Conservation (phyloP, 2,113 vertebrate genomes). For the Lontra canadensis region DNA sequence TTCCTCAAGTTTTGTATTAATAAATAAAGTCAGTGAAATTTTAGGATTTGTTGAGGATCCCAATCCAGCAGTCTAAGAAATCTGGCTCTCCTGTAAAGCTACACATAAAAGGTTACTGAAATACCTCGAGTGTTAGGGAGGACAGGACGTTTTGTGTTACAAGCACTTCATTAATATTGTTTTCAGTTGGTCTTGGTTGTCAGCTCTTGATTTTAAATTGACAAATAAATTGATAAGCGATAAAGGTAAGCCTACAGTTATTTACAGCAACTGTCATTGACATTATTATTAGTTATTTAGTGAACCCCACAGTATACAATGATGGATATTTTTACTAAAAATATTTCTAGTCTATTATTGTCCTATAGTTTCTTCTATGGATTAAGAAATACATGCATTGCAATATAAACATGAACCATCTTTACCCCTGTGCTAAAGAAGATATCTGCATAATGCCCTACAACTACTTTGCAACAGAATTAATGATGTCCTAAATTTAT, state of each 20-base stretch:
- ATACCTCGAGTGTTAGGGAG: background rate
- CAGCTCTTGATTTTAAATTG: constrained; percentile 31
- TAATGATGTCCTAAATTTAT: background rate
- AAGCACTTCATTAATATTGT: background rate
- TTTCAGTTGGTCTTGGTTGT: background rate
- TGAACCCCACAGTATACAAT: background rate
- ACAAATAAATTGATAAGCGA: background rate
- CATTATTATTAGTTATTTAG: background rate
- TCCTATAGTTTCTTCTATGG: background rate
- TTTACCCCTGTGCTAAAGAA: background rate
- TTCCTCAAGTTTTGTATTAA: background rate
- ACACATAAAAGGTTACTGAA: background rate
- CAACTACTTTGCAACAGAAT: background rate
- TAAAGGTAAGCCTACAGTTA: background rate
- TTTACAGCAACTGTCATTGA: background rate
- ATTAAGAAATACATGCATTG: background rate
- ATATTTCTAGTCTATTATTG: background rate
- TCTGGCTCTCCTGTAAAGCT: background rate
- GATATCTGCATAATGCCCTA: background rate
- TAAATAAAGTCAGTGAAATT: background rate
- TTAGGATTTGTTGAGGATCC: background rate
- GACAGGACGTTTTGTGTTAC: background rate
- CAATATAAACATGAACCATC: background rate
- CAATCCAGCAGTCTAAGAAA: background rate
- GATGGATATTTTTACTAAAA: background rate